phyloP scores from a whole-genome alignment of 2,113 vertebrate genomes.

The Dicerorhinus sumatrensis region DNA sequence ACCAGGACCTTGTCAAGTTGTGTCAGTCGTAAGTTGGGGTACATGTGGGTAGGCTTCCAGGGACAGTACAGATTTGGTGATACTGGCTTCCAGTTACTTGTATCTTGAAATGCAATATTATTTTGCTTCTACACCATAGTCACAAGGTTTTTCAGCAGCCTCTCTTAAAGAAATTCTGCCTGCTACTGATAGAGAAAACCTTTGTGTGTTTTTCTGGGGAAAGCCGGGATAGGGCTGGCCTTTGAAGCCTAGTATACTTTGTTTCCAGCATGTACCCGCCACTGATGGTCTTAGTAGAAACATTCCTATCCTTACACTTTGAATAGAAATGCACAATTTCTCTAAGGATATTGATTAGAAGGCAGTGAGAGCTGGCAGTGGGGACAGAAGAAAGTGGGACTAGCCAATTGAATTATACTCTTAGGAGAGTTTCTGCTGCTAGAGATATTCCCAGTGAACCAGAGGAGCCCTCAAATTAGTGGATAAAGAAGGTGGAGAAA shows the following conservation, averaged over 20 bases:
- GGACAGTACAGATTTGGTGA: not conserved
- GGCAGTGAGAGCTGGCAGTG: not conserved
- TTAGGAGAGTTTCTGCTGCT: slow-evolving; percentile 28
- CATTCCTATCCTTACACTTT: not conserved
- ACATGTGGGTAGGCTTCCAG: not conserved
- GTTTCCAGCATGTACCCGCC: not conserved
- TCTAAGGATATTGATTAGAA: not conserved
- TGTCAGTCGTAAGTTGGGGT: slow-evolving; percentile 94
- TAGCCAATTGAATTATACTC: not conserved
- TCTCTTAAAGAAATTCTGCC: not conserved
- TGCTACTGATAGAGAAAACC: not conserved
- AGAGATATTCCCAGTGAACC: not conserved
- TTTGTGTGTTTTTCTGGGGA: not conserved
- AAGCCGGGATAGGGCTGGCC: not conserved
- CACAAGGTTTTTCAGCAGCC: not conserved
- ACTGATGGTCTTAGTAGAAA: not conserved
- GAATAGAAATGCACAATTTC: not conserved
- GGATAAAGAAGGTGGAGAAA: slow-evolving; percentile 54
- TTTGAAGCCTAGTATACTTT: not conserved
- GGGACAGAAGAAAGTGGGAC: not conserved
- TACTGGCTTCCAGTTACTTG: not conserved
- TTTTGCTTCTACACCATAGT: not conserved
- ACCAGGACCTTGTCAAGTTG: slow-evolving; percentile 96
- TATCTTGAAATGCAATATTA: not conserved
- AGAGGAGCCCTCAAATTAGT: not conserved